A percentile compares a stretch with the other conserved stretches of the same genome.
These are phyloP conservation scores for Meliscaeva auricollis DNA, from an alignment of 2,888 invertebrate species.

Conservation along the genomic window DNA sequence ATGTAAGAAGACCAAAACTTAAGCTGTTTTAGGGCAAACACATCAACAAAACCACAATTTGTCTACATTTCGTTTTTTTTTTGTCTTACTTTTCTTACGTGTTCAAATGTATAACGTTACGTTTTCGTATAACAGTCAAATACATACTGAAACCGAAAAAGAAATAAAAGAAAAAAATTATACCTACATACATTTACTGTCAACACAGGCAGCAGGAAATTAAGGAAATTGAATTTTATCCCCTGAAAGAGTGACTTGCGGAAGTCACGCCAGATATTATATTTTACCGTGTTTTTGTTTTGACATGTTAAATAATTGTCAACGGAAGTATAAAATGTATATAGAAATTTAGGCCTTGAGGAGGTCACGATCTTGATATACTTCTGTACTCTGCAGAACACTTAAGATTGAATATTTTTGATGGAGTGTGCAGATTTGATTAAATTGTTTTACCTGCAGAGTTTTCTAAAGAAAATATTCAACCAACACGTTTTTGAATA, in stretches of 20 bases:
- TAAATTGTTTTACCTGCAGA: not conserved
- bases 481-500: not conserved
- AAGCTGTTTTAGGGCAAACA: not conserved
- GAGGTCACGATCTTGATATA: not conserved
- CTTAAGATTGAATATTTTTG: slow-evolving; percentile 3
- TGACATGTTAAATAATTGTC: slow-evolving; percentile 28
- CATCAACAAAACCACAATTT: not conserved
- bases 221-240: slow-evolving; percentile 35
- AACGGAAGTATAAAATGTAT: not conserved
- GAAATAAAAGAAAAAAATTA: too few relatives aligned
- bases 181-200: not conserved
- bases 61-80: not conserved
- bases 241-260: slow-evolving; percentile 13
- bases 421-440: slow-evolving; percentile 2
- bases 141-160: too few relatives aligned
- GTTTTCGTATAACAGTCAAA: not conserved
- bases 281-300: slow-evolving; percentile 13
- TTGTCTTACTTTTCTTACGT: too few relatives aligned
- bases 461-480: not conserved
- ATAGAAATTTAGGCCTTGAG: not conserved
- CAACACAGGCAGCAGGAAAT: slow-evolving; percentile 25
- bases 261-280: slow-evolving; percentile 18
- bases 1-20: not conserved
- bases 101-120: too few relatives aligned
- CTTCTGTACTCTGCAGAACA: not conserved